These are phyloP conservation scores for Apis laboriosa DNA, from an alignment of 1,140 invertebrate species.

Conservation along the genomic window DNA sequence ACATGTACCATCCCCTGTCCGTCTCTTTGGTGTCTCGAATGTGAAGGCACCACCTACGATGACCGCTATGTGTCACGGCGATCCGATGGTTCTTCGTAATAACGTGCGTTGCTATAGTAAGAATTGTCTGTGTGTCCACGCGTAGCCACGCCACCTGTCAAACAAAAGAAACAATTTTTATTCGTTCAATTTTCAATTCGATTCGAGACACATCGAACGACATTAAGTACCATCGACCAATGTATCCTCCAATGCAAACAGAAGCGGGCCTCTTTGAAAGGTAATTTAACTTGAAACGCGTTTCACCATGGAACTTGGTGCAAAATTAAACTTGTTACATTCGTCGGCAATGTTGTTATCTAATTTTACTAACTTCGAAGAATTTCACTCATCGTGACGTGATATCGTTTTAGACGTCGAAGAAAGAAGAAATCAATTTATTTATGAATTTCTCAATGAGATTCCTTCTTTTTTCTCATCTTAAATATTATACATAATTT, in stretches of 20 bases:
- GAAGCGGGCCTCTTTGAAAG: not conserved
- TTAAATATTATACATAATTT: too few species aligned
- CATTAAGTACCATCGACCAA: not conserved
- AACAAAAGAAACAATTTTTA: constrained; percentile 31
- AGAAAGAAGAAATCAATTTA: not conserved
- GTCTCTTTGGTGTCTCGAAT: constrained; percentile 79
- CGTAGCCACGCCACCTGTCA: constrained; percentile 84
- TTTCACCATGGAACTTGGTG: not conserved
- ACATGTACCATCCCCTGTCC: constrained; percentile 83
- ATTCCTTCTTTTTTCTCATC: too few species aligned
- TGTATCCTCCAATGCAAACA: not conserved
- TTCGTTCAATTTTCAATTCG: not conserved
- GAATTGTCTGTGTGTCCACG: constrained; percentile 84
- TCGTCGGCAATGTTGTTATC: constrained; percentile 22
- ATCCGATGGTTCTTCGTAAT: constrained; percentile 84
- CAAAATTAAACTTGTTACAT: constrained; percentile 21
- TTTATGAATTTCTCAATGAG: too few species aligned
- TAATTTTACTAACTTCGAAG: constrained; percentile 20
- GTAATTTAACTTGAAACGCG: constrained; percentile 28
- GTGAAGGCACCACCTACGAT: constrained; percentile 82
- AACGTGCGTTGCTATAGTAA: constrained; percentile 82
- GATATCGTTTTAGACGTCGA: not conserved
- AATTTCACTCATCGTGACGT: constrained; percentile 5
- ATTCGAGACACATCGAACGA: not conserved
- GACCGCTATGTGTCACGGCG: constrained; percentile 81